phyloP scores from a whole-genome alignment of 2,888 invertebrate species.

The Synergus gifuensis region DNA sequence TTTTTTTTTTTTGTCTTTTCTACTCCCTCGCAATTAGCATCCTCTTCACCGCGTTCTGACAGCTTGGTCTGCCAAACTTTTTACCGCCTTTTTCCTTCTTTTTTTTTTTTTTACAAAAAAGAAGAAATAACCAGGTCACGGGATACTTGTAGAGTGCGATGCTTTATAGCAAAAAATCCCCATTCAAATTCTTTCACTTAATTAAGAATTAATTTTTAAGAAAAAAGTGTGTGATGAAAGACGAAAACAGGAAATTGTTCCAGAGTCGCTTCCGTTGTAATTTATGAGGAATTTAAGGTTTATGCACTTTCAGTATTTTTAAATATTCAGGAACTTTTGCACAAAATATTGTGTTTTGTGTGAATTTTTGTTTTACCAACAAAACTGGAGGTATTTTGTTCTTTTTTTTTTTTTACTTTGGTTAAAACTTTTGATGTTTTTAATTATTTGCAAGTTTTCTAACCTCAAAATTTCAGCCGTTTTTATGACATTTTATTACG shows the following conservation, averaged over 20 bases:
- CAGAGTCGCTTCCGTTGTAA: constrained; percentile 9
- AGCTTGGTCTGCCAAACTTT: constrained; percentile 28
- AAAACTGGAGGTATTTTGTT: no score
- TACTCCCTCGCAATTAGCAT: constrained; percentile 10
- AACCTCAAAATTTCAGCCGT: not conserved
- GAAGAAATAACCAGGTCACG: not conserved
- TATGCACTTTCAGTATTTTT: not conserved
- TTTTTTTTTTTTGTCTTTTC: constrained; percentile 3
- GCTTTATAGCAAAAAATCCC: not conserved
- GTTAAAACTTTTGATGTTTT: not conserved
- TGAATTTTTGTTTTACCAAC: no score
- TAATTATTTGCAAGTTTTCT: not conserved
- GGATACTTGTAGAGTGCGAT: not conserved
- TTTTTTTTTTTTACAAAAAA: not conserved
- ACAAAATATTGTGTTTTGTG: no score
- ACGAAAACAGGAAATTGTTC: constrained; percentile 23
- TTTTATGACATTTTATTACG: not conserved
- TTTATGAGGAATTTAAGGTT: not conserved
- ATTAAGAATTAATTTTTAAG: not conserved
- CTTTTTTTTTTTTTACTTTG: no score
- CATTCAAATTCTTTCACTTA: not conserved
- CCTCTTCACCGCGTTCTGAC: not conserved
- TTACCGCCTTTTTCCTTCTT: constrained; percentile 23
- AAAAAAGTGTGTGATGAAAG: not conserved
- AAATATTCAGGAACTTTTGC: not conserved